Percentiles rank a stretch among this genome's conserved stretches.
phyloP scores from a whole-genome alignment of 30 jellyfish, hydroid and myxozoan genomes.

The Hydractinia echinata region DNA sequence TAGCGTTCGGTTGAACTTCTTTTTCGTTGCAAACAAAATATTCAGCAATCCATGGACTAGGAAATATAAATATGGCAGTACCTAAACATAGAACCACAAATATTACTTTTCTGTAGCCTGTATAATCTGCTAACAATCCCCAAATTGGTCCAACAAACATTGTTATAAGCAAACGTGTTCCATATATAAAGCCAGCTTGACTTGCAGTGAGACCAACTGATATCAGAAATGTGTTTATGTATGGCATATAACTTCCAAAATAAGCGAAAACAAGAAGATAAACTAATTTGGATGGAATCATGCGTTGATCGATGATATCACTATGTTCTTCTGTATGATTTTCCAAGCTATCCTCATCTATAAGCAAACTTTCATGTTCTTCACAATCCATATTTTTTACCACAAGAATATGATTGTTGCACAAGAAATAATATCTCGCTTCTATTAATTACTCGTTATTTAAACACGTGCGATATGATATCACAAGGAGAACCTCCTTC shows the following conservation, averaged over 20 bases:
- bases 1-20: not conserved
- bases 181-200: not conserved
- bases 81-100: not conserved
- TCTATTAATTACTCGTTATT: too few relatives aligned
- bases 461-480: too few relatives aligned
- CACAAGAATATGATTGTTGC: too few relatives aligned
- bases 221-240: not conserved
- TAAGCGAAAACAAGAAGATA: not conserved
- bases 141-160: not conserved
- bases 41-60: not conserved
- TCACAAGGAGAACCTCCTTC: too few relatives aligned
- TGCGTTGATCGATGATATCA: not conserved
- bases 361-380: too few relatives aligned
- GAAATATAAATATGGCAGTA: not conserved
- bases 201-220: conserved; percentile 7
- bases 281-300: not conserved
- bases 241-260: conserved; percentile 3
- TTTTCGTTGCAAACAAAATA: not conserved
- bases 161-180: not conserved
- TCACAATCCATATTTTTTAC: too few relatives aligned
- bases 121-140: conserved; percentile 7
- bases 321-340: too few relatives aligned
- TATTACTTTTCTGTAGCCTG: not conserved
- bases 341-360: too few relatives aligned
- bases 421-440: too few relatives aligned